phyloP scores from a whole-genome alignment of 2,113 vertebrate species.

The Corythaixoides concolor region DNA sequence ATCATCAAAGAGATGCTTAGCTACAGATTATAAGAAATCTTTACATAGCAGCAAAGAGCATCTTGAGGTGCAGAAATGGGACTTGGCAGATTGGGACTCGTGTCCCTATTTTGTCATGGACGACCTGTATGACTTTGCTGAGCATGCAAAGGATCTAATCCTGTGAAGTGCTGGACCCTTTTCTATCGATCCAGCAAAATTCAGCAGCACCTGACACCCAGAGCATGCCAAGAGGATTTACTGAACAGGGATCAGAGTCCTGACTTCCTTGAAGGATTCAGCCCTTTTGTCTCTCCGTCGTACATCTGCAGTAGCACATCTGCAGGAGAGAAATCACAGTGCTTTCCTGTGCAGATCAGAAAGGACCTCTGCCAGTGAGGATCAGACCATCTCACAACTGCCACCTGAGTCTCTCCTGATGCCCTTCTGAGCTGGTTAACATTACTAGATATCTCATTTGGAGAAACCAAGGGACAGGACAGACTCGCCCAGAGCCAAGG shows the following conservation, averaged over 20 bases:
- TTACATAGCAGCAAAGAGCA: neutral
- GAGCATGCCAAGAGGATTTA: neutral
- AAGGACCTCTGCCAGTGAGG: neutral
- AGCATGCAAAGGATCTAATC: neutral
- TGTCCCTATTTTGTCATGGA: neutral
- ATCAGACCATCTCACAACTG: neutral
- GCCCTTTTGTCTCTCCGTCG: neutral
- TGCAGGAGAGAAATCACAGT: neutral
- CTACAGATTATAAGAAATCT: neutral
- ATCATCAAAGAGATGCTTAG: slow-evolving; percentile 1
- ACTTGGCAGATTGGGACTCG: neutral
- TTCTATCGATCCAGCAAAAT: neutral
- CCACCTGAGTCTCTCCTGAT: fast-evolving
- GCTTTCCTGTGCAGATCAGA: neutral
- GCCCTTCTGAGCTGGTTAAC: neutral
- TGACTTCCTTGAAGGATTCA: neutral
- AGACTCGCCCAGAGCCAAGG: neutral
- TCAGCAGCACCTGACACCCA: neutral
- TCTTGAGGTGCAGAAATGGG: neutral
- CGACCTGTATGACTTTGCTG: neutral
- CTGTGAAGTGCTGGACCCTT: neutral
- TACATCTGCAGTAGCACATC: neutral
- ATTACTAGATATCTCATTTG: neutral
- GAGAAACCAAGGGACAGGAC: neutral
- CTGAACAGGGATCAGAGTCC: neutral